Base-by-base conservation (phyloP, 2,797 vertebrate genomes). In the Clamator glandarius region DNA sequence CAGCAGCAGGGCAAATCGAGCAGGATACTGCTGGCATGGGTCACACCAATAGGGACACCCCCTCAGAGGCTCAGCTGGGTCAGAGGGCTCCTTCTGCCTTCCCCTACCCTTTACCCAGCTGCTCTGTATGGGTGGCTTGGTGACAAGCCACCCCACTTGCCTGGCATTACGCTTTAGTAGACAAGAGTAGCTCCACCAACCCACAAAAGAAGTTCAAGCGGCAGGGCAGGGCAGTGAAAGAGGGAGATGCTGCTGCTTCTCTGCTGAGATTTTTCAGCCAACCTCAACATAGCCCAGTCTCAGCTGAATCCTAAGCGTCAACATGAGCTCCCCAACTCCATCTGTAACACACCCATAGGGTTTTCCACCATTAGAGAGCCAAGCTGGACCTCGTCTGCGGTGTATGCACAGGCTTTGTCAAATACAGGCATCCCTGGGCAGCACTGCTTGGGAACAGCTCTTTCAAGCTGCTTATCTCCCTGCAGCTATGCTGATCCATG, bases 191-290 rank as follows among this genome's bases (percentile, higher is more conserved):
- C 54, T 81, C 58, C 41, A 62, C 6, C 13, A 88, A 5, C 41
- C 31, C 1, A 0, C 5, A 1, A 8, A 29, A 26, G 25, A 62
- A 3, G 15, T 31, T 72, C 11, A 15, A 0, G 0, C 0, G 1
- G 31, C 36, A 48, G 72, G 66, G 61, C 15, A 33, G 39, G 35
- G 48, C 1, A 2, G 31, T 19, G 8, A 0, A 0, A 80, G 20
- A 41, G 12, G 33, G 25, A 76, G 31, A 46, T 8, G 21, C 36
- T 68, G 26, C 48, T 82, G 14, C 41, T 89, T 83, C 33, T 69
- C 42, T 54, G 41, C 33, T 41, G 73, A 66, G 48, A 36, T n/a
- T 86, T 93, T 81, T 86, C 51, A 86, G 12, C 17, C 54, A 75
- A 3, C 61, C 70, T 91, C 31, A 61, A 15, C 42, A 31, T 23